A percentile compares a stretch with the other conserved stretches of the same genome.
These are phyloP conservation scores for Crossaster papposus DNA, from an alignment of 53 echinoderm and acorn worm species.

Conservation along the genomic window DNA sequence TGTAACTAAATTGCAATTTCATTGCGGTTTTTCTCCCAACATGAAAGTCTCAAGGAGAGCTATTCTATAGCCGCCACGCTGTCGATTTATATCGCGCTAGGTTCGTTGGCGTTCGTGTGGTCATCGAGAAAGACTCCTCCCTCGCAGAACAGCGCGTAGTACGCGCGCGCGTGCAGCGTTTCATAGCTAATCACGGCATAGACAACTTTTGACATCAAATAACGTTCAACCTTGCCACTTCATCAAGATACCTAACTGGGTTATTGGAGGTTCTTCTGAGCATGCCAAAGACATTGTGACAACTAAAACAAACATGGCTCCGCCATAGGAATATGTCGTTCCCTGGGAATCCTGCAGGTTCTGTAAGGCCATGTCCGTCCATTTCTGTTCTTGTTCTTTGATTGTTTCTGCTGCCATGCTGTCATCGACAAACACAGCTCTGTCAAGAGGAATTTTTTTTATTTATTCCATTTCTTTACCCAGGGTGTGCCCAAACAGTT, in stretches of 20 bases:
- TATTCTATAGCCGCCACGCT: not conserved
- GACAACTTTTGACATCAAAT: no score
- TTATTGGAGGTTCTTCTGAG: no score
- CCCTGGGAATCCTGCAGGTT: slow-evolving; percentile 75
- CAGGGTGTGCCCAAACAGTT: no score
- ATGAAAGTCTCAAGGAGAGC: slow-evolving; percentile 19
- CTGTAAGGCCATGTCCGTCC: slow-evolving; percentile 90
- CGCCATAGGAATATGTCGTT: slow-evolving; percentile 65
- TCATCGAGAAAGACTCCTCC: not conserved
- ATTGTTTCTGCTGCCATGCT: slow-evolving; percentile 73
- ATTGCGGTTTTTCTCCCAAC: no score
- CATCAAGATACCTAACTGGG: no score
- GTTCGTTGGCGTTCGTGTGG: not conserved
- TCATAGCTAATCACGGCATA: slow-evolving; percentile 22
- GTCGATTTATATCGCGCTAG: slow-evolving; percentile 3
- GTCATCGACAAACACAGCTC: slow-evolving; percentile 65
- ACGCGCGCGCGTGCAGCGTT: not conserved
- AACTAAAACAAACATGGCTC: not conserved
- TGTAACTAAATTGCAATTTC: not conserved
- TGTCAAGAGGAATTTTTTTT: not conserved
- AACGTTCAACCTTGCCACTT: no score
- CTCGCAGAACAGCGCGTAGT: not conserved
- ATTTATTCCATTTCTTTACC: no score
- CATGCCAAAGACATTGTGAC: not conserved
- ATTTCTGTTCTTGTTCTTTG: slow-evolving; percentile 86